These are phyloP conservation scores for Coregonus suidteri DNA, from an alignment of 2,797 vertebrate genomes.

Conservation along the genomic window DNA sequence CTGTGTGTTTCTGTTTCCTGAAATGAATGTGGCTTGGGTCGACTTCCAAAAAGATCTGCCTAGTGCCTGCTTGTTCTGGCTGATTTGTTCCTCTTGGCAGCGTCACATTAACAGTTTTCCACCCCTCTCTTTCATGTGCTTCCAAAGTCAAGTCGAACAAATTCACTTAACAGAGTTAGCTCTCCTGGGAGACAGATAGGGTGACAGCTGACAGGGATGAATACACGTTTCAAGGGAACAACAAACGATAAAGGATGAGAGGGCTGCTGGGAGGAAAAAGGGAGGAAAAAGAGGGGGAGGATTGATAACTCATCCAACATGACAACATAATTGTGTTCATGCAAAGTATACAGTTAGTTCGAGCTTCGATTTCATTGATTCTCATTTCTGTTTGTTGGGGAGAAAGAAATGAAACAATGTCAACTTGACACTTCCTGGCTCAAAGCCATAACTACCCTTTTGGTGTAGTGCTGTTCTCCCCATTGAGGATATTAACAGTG, in stretches of 20 bases:
- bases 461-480: slow-evolving; percentile 33
- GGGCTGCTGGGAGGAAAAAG: neutral
- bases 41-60: slow-evolving; percentile 40
- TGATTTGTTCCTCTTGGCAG: slow-evolving; percentile 55
- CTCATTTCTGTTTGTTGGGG: neutral
- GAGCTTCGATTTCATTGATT: slow-evolving; percentile 33
- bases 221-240: neutral
- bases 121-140: slow-evolving; percentile 56
- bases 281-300: slow-evolving; percentile 8
- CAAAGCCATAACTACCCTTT: slow-evolving; percentile 21
- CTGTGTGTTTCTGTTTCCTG: slow-evolving; percentile 38
- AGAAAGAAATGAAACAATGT: slow-evolving; percentile 36
- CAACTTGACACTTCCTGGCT: slow-evolving; percentile 38
- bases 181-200: slow-evolving; percentile 50
- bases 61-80: slow-evolving; percentile 43
- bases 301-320: slow-evolving; percentile 44
- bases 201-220: slow-evolving; percentile 34
- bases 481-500: slow-evolving; percentile 53
- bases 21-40: slow-evolving; percentile 35
- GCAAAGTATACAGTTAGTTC: slow-evolving; percentile 28
- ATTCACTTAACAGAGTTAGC: slow-evolving; percentile 62
- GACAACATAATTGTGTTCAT: slow-evolving; percentile 46
- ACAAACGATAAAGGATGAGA: neutral
- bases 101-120: slow-evolving; percentile 46
- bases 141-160: slow-evolving; percentile 71